Conservation (phyloP, 2,797 vertebrate species). For the Hippoglossus hippoglossus region DNA sequence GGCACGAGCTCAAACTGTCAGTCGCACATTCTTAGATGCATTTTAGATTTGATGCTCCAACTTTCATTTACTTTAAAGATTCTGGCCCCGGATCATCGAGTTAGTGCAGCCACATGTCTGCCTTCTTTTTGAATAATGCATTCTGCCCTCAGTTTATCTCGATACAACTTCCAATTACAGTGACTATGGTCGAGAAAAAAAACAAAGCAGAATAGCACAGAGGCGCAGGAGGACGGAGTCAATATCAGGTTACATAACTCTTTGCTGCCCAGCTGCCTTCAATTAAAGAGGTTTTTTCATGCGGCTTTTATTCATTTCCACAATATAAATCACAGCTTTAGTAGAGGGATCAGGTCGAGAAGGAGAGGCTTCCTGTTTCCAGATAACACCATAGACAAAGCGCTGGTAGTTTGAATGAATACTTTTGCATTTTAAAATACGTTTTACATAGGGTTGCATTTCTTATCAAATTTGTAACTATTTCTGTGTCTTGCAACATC, state of each 20-base stretch:
- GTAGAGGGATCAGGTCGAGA: conserved; percentile 28
- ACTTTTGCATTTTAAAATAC: background rate
- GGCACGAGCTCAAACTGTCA: conserved; percentile 4
- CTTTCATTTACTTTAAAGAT: background rate
- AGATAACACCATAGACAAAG: conserved; percentile 18
- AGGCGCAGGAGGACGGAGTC: conserved; percentile 43
- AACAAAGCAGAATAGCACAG: conserved; percentile 23
- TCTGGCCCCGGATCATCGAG: background rate
- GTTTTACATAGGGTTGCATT: background rate
- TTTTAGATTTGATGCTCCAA: background rate
- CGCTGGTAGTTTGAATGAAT: background rate
- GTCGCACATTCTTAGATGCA: conserved; percentile 5
- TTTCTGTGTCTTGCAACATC: too few relatives aligned
- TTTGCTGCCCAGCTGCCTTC: conserved; percentile 54
- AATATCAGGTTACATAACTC: conserved; percentile 63
- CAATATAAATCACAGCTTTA: conserved; percentile 46
- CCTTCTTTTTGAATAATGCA: background rate
- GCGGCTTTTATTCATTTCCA: conserved; percentile 46
- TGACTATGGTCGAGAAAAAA: background rate
- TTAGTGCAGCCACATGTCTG: background rate
- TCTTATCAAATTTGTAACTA: too few relatives aligned
- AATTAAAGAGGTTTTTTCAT: conserved; percentile 55
- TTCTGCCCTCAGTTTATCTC: background rate
- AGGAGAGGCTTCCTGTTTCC: conserved; percentile 12
- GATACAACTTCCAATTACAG: background rate